Conservation (phyloP, 2,888 invertebrate species). For the Antheraea yamamai region DNA sequence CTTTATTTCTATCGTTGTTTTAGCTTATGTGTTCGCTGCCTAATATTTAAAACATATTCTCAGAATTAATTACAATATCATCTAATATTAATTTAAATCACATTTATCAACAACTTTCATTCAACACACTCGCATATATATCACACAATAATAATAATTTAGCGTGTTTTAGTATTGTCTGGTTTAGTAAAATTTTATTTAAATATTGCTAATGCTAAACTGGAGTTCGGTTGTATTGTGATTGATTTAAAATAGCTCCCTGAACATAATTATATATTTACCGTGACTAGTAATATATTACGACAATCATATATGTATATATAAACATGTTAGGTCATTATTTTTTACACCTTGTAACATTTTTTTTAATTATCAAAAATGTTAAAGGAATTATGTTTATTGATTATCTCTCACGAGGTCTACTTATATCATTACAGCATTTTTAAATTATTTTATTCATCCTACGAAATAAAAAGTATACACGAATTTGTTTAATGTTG, state of each 20-base stretch:
- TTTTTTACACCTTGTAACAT: constrained; percentile 41
- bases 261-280: constrained; percentile 24
- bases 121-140: constrained; percentile 56
- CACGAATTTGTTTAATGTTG: constrained; percentile 24
- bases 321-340: constrained; percentile 29
- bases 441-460: too few species aligned
- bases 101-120: constrained; percentile 62
- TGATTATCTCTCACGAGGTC: constrained; percentile 50
- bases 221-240: neutral
- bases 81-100: constrained; percentile 66
- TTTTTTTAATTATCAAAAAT: constrained; percentile 54
- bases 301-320: constrained; percentile 41
- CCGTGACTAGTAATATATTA: constrained; percentile 65
- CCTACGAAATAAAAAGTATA: too few species aligned
- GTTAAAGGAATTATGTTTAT: constrained; percentile 46
- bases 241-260: neutral
- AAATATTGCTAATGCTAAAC: neutral
- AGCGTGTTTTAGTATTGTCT: neutral
- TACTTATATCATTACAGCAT: too few species aligned
- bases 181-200: neutral
- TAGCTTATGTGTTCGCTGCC: neutral
- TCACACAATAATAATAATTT: constrained; percentile 46
- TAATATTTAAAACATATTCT: neutral
- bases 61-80: constrained; percentile 18
- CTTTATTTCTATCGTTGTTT: neutral